Conservation (phyloP, 2,113 vertebrate species). For the Microtus ochrogaster region DNA sequence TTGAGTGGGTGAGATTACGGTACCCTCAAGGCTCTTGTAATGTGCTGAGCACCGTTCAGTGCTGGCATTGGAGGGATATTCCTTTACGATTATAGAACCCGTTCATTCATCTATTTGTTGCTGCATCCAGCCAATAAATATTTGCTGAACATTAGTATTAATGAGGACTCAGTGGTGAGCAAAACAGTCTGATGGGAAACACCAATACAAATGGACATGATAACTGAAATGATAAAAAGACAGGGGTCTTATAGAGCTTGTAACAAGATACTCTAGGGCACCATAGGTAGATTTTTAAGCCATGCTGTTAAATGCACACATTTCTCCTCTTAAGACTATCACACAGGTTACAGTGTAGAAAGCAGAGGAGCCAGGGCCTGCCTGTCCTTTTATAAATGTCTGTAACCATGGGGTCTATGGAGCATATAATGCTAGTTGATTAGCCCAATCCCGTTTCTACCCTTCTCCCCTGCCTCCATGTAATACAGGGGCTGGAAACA, state of each 20-base stretch:
- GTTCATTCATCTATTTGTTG: background rate
- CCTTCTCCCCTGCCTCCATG: background rate
- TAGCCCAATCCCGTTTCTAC: background rate
- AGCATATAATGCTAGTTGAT: background rate
- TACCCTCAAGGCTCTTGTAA: background rate
- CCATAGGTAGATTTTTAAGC: background rate
- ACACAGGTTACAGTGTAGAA: background rate
- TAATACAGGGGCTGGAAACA: background rate
- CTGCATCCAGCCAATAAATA: background rate
- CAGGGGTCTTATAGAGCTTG: background rate
- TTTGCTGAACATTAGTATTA: conserved; percentile 7
- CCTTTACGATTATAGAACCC: background rate
- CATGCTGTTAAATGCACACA: background rate
- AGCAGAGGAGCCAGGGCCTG: background rate
- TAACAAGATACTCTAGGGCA: background rate
- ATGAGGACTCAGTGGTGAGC: background rate
- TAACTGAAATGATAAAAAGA: background rate
- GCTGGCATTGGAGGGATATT: background rate
- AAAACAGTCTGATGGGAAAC: background rate
- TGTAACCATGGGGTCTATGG: background rate
- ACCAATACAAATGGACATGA: background rate
- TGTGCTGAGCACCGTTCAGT: background rate
- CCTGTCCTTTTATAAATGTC: background rate
- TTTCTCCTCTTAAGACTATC: background rate
- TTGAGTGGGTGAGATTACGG: background rate